phyloP scores from a whole-genome alignment of 1,140 invertebrate species.

The Micrasema longulum region DNA sequence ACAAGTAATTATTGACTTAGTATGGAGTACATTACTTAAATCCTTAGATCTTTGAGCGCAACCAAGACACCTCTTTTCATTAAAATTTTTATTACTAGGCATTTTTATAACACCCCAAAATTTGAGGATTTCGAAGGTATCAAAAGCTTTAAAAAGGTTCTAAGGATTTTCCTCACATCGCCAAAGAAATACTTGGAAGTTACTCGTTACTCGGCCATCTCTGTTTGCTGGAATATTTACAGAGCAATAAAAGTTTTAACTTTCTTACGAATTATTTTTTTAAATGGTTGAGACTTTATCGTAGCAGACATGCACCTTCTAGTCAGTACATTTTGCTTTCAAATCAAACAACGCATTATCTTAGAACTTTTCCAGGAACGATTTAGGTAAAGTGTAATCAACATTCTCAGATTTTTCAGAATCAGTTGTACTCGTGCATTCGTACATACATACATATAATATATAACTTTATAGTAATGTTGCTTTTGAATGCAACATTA shows the following conservation, averaged over 20 bases:
- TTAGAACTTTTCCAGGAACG: neutral
- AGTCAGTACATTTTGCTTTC: neutral
- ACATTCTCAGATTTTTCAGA: too few species aligned
- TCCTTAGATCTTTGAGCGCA: neutral
- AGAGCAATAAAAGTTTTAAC: constrained; percentile 20
- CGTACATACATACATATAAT: too few species aligned
- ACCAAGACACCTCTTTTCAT: neutral
- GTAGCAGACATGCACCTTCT: neutral
- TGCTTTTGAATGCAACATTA: too few species aligned
- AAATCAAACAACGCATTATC: neutral
- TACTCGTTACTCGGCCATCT: neutral
- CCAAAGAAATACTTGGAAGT: constrained; percentile 24
- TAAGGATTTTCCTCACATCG: constrained; percentile 9
- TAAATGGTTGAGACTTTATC: neutral
- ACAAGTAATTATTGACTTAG: too few species aligned
- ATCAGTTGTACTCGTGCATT: too few species aligned
- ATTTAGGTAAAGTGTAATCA: too few species aligned
- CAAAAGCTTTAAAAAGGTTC: constrained; percentile 26
- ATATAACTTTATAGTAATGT: too few species aligned
- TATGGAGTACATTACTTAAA: too few species aligned
- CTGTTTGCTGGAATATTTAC: too few species aligned
- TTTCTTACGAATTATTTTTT: constrained; percentile 29
- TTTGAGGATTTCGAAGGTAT: constrained; percentile 26
- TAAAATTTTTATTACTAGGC: neutral
- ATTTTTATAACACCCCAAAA: constrained; percentile 20